These are phyloP conservation scores for Drosophila navojoa DNA, from an alignment of 1,140 invertebrate genomes.

Conservation along the genomic window DNA sequence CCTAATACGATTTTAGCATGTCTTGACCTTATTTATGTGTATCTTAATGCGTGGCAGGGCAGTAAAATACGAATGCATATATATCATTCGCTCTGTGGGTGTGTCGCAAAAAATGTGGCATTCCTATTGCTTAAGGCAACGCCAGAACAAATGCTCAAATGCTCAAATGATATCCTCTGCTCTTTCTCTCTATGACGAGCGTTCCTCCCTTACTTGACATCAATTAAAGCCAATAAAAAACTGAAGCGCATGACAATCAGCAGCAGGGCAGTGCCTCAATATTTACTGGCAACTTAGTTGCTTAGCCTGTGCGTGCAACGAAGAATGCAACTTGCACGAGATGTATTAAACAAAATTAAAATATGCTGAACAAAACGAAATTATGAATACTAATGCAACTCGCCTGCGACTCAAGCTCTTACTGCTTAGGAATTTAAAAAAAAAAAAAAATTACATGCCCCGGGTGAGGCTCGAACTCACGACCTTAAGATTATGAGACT, in stretches of 20 bases:
- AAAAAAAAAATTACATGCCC: slow-evolving; percentile 88
- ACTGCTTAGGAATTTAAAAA: too few species aligned
- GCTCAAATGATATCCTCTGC: slow-evolving; percentile 8
- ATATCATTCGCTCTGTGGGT: slow-evolving; percentile 34
- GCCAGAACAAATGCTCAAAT: slow-evolving; percentile 27
- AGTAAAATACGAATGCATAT: slow-evolving; percentile 52
- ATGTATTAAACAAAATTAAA: not conserved
- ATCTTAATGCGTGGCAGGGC: slow-evolving; percentile 48
- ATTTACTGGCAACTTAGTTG: not conserved
- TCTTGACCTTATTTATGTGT: slow-evolving; percentile 46
- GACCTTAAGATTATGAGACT: slow-evolving; percentile 99
- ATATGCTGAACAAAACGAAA: too few species aligned
- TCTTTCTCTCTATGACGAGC: slow-evolving; percentile 2
- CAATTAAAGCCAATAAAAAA: slow-evolving; percentile 63
- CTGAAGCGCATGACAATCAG: slow-evolving; percentile 7
- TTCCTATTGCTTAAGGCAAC: slow-evolving; percentile 24
- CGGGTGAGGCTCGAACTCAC: slow-evolving; percentile 97
- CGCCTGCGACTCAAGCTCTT: not conserved
- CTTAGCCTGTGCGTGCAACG: not conserved
- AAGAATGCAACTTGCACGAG: not conserved
- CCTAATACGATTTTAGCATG: slow-evolving; percentile 62
- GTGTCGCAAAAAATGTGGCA: slow-evolving; percentile 36
- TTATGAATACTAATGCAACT: not conserved
- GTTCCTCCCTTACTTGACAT: slow-evolving; percentile 66
- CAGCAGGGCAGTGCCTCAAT: not conserved